Evolutionary conservation across 2,797 vertebrate species (phyloP), one percentile per base, ranked within the genome.

Genomic region (Tenualosa ilisha): DNA sequence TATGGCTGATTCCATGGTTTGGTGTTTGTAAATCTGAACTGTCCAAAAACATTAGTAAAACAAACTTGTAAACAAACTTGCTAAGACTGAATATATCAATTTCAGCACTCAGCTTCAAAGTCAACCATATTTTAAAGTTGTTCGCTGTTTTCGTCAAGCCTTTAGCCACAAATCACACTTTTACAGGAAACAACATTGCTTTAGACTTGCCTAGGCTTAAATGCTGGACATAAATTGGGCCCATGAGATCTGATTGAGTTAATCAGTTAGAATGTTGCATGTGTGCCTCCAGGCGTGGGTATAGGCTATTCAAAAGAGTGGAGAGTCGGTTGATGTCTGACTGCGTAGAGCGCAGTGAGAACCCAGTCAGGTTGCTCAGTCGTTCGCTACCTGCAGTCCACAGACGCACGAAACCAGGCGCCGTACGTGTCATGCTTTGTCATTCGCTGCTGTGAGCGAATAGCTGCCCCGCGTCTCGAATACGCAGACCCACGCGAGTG

Each of bases 381-480:
- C 37, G 49, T 84, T 72, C 51, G 49, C 13, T 83, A n/a, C 75
- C 51, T 24, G 72, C 81, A 26, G n/a, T 46, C 56, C 85, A 83
- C 68, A 83, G 82, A 86, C 31, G 63, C 49, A 82, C 68, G 31
- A 75, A 20, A 17, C 72, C 15, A 8, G 56, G 84, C 83, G 65
- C 72, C 43, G 83, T 82, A 81, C 87, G 82, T 85, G 81, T 65
- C 87, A 88, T 53, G 88, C 61, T 81, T 87, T 81, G 81, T 87
- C 88, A 87, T 85, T 81, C 54, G 85, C 50, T 84, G 85, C 84
- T 50, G 17, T 20, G 81, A 68, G 84, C 75, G 68, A 81, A 84
- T 81, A 85, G 82, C 84, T 43, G 43, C 72, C 59, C 85, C 81
- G 49, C 83, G 46, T 54, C 56, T 87, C 56, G 20, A 49, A 43